Evolutionary conservation across 53 echinoderm and acorn worm species (phyloP), one percentile per base, ranked within the genome.

Genomic region (Paelopatides confundens): DNA sequence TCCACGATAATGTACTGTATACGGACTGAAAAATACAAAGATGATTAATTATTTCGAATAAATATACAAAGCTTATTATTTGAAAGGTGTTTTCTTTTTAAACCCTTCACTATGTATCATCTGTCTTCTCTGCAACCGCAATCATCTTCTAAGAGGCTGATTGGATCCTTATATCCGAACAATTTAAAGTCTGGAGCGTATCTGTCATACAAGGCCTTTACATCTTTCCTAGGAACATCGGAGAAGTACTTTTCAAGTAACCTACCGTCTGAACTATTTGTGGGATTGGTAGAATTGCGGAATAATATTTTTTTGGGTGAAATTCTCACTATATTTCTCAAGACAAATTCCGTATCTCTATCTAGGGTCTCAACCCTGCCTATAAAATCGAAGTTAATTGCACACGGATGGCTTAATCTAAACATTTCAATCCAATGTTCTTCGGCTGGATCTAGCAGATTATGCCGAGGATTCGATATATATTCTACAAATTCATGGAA

Each of bases 371-470:
- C 90, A 35, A 93, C 87, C 53, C 89, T 93, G 6, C 90, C 93
- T 1, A 93, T 54, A 46, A 93, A 48, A 46, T 93, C 90, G 58
- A 90, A 93, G 14, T 87, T 30, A 2, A 93, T 84, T 46, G 85
- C 51, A 68, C 93, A 93, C 0, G 93, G 93, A 53, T 85, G 87
- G 68, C 93, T 89, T 50, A 93, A 76, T 24, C 88, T 63, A 63
- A 90, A 87, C 68, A 93, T 93, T 65, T 90, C 88, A 17, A 71
- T 87, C 93, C 93, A 93, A 35, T 93, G 93, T 52, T 88, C 88
- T 84, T 93, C 93, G 28, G 93, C 76, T 4, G 87, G 66, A 31
- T 87, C 93, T 36, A 91, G 69, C 18, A n/a, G 21, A 78, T 93
- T 87, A 29, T 76, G 34, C 12, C 39, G 23, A 1, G 87, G 78